Evolutionary conservation across 2,113 vertebrate genomes (phyloP).

Genomic region (Neolamprologus hecqui): DNA sequence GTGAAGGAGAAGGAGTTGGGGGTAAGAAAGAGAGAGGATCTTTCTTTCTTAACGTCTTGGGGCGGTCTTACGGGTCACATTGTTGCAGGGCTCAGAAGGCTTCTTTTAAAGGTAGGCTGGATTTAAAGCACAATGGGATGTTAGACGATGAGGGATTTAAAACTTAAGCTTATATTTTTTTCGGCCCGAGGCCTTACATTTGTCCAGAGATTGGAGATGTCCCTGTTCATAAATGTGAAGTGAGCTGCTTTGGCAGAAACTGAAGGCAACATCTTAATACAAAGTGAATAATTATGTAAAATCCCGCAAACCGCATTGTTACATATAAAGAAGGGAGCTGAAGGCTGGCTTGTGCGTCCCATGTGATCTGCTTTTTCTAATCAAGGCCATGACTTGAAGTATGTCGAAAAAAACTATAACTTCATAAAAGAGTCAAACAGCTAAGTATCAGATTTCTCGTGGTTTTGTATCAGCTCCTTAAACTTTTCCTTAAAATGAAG

Average conservation of each 20-base stretch:
- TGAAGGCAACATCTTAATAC: conserved; percentile 27
- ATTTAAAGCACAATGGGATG: conserved; percentile 64
- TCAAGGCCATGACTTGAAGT: neutral
- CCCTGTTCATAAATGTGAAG: neutral
- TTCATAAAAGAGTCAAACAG: neutral
- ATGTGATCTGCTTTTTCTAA: neutral
- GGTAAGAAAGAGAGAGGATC: conserved; percentile 38
- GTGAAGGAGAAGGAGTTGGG: conserved; percentile 27
- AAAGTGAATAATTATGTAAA: neutral
- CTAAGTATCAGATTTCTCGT: neutral
- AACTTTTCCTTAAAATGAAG: neutral
- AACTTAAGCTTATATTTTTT: conserved; percentile 44
- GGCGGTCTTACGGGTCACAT: conserved; percentile 54
- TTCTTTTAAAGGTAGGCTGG: conserved; percentile 53
- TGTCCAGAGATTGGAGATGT: neutral
- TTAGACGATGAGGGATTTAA: conserved; percentile 62
- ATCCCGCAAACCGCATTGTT: neutral
- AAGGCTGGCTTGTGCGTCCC: neutral
- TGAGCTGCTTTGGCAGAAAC: neutral
- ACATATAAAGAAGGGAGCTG: neutral
- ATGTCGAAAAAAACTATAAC: neutral
- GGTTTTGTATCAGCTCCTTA: neutral
- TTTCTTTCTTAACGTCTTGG: conserved; percentile 39
- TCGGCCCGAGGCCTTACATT: neutral
- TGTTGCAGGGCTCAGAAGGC: conserved; percentile 55